phyloP scores from a whole-genome alignment of 1,140 invertebrate species.

The Cardiocondyla obscurior region DNA sequence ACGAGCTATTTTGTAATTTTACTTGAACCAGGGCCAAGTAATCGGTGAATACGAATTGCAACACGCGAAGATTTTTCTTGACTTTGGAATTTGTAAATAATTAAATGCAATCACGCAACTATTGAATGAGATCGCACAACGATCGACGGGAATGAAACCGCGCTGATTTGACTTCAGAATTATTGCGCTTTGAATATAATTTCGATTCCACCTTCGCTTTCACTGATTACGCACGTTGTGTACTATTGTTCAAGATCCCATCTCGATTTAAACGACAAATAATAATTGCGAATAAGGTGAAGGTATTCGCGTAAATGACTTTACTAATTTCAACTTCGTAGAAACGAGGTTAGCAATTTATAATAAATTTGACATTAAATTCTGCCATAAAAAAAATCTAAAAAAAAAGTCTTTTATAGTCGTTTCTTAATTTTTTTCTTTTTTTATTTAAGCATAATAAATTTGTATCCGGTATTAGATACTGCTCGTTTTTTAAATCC shows the following conservation, averaged over 20 bases:
- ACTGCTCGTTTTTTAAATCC: conserved; percentile 8
- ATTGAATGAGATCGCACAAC: too few species aligned
- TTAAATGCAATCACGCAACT: neutral
- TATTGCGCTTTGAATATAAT: neutral
- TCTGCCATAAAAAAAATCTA: neutral
- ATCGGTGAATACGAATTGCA: neutral
- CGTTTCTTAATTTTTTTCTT: too few species aligned
- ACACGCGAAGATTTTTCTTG: neutral
- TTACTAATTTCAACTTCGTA: neutral
- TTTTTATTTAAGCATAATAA: neutral
- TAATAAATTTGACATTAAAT: neutral
- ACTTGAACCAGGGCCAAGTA: neutral
- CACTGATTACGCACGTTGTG: conserved; percentile 12
- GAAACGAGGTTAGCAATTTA: neutral
- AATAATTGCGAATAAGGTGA: conserved; percentile 1
- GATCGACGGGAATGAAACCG: neutral
- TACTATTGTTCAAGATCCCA: neutral
- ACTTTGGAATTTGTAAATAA: neutral
- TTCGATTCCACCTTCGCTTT: conserved; percentile 5
- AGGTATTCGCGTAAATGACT: neutral
- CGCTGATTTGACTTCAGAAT: conserved; percentile 39
- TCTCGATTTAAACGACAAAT: neutral
- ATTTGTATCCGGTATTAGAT: neutral
- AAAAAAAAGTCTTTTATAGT: neutral
- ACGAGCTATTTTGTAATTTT: neutral